These are phyloP conservation scores for Poicephalus meyeri DNA, from an alignment of 2,113 vertebrate genomes.

Conservation along the genomic window DNA sequence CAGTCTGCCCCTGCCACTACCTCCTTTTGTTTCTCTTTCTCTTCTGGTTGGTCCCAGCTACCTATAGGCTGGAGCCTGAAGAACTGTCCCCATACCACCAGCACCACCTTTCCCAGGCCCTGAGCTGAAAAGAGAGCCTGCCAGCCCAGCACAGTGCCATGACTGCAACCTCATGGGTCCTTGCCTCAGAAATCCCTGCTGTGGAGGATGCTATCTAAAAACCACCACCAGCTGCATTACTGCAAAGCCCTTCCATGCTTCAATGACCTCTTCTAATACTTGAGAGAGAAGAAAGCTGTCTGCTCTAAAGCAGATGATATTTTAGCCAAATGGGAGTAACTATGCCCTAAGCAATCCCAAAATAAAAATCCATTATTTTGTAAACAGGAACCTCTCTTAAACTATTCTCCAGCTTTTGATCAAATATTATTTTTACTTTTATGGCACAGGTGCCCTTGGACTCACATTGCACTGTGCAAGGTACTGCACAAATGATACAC, in stretches of 20 bases:
- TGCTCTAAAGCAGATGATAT: not conserved
- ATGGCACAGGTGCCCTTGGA: not conserved
- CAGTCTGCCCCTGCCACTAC: not conserved
- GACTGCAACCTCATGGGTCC: not conserved
- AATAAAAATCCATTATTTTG: not conserved
- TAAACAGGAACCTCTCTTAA: not conserved
- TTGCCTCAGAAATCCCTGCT: not conserved
- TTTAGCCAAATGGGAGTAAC: not conserved
- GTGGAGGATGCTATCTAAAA: not conserved
- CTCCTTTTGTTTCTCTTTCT: not conserved
- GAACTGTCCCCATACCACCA: not conserved
- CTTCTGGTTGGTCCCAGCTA: not conserved
- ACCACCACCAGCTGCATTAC: not conserved
- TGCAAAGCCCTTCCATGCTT: not conserved
- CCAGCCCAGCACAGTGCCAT: not conserved
- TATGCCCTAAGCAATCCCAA: not conserved
- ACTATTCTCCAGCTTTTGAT: not conserved
- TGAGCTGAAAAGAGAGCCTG: not conserved
- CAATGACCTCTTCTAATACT: not conserved
- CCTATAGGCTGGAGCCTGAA: not conserved
- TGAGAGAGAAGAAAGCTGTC: not conserved
- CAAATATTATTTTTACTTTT: not conserved
- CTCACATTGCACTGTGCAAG: accelerated
- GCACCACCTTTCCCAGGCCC: not conserved
- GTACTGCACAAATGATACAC: not conserved